Conservation (phyloP, 2,888 invertebrate species). For the Meandrusa payeni region DNA sequence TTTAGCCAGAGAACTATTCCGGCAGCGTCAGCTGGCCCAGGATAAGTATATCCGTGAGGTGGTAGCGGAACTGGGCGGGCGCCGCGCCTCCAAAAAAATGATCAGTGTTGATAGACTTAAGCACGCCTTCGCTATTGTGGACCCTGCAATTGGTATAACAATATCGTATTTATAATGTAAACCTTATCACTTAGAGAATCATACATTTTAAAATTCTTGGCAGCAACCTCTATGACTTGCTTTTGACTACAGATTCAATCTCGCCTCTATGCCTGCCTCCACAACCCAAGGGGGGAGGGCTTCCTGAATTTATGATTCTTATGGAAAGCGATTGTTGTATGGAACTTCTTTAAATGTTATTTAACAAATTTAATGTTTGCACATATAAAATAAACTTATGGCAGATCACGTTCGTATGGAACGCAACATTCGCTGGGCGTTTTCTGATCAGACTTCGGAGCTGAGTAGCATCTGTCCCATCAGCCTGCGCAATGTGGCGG, state of each 20-base stretch:
- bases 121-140: conserved; percentile 64
- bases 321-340: no score
- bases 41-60: conserved; percentile 73
- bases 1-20: conserved; percentile 61
- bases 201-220: no score
- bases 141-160: conserved; percentile 69
- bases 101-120: conserved; percentile 57
- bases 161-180: no score
- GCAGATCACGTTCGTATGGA: conserved; percentile 74
- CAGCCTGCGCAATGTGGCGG: conserved; percentile 51
- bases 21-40: conserved; percentile 66
- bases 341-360: no score
- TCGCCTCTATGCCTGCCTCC: no score
- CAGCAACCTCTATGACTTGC: no score
- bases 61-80: conserved; percentile 51
- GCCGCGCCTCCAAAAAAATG: conserved; percentile 38
- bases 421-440: conserved; percentile 70
- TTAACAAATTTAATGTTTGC: no score
- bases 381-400: no score
- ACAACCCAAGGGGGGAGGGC: no score
- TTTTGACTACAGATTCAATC: no score
- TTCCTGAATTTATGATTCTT: no score
- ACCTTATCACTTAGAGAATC: no score
- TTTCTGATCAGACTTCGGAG: conserved; percentile 48
- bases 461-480: conserved; percentile 44